phyloP scores from a whole-genome alignment of 2,113 vertebrate species.

The Corythaeola cristata region DNA sequence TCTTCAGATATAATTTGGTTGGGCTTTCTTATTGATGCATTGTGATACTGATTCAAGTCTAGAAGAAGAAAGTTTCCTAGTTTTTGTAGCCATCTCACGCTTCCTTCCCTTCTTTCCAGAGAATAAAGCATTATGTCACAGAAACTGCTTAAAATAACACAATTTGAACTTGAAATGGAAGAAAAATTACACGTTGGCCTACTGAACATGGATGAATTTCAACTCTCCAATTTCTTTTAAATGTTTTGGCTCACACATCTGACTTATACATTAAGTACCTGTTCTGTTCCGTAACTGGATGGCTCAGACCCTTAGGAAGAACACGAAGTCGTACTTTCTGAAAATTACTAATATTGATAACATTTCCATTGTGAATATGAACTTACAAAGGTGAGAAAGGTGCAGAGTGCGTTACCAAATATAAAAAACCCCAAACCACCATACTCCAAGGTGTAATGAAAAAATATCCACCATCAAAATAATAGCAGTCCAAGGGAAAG shows the following conservation, averaged over 20 bases:
- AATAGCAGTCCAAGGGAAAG: not conserved
- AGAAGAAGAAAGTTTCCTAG: not conserved
- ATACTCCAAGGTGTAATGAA: not conserved
- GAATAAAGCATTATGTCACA: not conserved
- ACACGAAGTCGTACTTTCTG: not conserved
- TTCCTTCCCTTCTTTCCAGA: not conserved
- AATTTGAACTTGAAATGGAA: not conserved
- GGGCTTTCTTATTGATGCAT: not conserved
- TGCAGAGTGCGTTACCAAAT: not conserved
- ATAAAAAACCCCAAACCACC: not conserved
- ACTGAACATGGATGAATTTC: not conserved
- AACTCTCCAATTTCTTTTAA: not conserved
- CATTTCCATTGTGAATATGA: not conserved
- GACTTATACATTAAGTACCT: not conserved
- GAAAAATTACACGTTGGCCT: not conserved
- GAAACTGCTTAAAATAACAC: not conserved
- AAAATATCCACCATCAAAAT: not conserved
- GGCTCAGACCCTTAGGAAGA: not conserved
- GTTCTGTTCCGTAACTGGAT: not conserved
- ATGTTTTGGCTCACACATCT: not conserved
- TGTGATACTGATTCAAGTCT: not conserved
- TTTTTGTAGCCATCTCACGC: not conserved
- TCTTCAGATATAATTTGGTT: not conserved
- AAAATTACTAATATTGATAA: not conserved
- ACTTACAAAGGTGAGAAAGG: not conserved